A percentile compares a stretch with the other conserved stretches of the same genome.
Conservation (phyloP, 2,113 vertebrate genomes). For the Isurus oxyrinchus region DNA sequence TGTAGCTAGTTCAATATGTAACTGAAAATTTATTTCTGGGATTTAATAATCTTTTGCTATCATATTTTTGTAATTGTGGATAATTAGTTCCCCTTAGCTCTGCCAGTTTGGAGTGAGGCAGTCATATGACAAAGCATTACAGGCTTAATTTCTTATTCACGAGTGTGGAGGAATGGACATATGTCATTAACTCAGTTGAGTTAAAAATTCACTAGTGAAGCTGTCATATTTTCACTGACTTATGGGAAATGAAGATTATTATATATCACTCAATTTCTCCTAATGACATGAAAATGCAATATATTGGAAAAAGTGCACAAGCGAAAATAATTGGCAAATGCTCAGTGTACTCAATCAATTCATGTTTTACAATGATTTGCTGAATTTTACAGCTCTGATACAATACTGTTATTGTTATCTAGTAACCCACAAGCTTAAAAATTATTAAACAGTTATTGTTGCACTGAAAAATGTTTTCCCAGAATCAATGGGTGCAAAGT, state of each 20-base stretch:
- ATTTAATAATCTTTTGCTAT: not conserved
- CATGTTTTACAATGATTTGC: not conserved
- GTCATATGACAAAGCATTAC: not conserved
- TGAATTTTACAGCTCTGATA: not conserved
- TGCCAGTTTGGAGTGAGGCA: not conserved
- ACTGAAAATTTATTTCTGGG: not conserved
- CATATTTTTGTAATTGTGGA: not conserved
- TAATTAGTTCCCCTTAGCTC: constrained; percentile 3
- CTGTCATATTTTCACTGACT: not conserved
- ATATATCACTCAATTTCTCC: not conserved
- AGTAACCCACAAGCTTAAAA: not conserved
- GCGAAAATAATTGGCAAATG: not conserved
- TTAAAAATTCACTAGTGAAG: not conserved
- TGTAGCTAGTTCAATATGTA: not conserved
- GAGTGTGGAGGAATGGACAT: not conserved
- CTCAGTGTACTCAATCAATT: not conserved
- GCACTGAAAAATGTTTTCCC: not conserved
- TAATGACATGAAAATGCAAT: not conserved
- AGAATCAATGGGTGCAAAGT: not conserved
- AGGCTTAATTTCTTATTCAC: not conserved
- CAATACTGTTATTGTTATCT: constrained; percentile 3
- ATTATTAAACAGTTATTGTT: not conserved
- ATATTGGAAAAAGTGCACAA: not conserved
- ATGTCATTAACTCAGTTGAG: not conserved
- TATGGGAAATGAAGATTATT: not conserved